These are phyloP conservation scores for Mylabris sibirica DNA, from an alignment of 2,888 invertebrate genomes.

Conservation along the genomic window DNA sequence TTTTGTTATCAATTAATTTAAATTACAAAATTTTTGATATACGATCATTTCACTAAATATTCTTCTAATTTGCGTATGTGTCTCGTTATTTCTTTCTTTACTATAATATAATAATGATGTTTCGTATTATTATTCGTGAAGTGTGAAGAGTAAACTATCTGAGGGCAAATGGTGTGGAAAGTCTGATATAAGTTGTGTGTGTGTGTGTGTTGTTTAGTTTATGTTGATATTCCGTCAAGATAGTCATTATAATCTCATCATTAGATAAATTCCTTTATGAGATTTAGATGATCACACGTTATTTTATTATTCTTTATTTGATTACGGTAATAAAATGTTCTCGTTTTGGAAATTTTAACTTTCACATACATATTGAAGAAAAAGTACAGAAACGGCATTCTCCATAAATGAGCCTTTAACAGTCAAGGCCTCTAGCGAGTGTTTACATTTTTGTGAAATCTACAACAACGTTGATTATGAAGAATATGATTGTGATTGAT, in stretches of 20 bases:
- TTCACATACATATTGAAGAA: not conserved
- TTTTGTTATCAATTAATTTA: not conserved
- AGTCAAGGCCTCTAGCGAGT: too few species aligned
- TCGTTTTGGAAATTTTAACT: not conserved
- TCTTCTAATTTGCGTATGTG: not conserved
- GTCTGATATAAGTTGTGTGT: constrained; percentile 41
- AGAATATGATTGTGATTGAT: too few species aligned
- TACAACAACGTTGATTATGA: too few species aligned
- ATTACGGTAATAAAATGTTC: not conserved
- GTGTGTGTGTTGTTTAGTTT: constrained; percentile 7
- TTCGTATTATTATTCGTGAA: not conserved
- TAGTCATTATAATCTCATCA: constrained; percentile 54
- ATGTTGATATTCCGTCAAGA: constrained; percentile 45
- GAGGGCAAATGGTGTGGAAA: constrained; percentile 50
- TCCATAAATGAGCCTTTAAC: too few species aligned
- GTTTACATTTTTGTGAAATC: too few species aligned
- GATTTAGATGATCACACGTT: constrained; percentile 15
- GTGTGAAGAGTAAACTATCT: constrained; percentile 28
- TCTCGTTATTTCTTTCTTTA: not conserved
- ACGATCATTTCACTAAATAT: not conserved
- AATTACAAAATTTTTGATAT: not conserved
- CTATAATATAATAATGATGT: too few species aligned
- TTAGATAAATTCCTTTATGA: constrained; percentile 27
- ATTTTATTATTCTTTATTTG: not conserved
- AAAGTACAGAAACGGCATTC: too few species aligned